Evolutionary conservation across 2,888 invertebrate genomes (phyloP).

Genomic region (Phortica okadai): DNA sequence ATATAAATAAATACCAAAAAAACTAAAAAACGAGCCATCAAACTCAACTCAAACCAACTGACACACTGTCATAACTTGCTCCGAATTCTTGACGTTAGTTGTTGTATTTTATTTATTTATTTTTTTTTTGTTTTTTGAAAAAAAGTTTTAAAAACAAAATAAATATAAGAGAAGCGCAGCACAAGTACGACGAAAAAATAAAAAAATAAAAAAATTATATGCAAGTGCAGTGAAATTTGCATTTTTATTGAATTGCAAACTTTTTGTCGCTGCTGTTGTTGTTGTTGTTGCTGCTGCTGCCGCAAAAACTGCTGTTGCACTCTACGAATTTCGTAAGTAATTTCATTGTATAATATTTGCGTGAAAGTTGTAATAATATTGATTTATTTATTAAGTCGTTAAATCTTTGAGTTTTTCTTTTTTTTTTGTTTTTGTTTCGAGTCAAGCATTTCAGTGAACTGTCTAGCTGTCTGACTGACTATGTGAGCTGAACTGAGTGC

Average conservation of each 20-base stretch:
- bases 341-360: conserved; percentile 17
- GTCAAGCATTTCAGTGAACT: too few relatives aligned
- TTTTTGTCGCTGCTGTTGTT: conserved; percentile 12
- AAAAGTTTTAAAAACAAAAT: conserved; percentile 14
- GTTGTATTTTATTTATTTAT: background rate
- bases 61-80: conserved; percentile 26
- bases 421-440: too few relatives aligned
- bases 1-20: background rate
- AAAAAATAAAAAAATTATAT: conserved; percentile 2
- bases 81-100: conserved; percentile 9
- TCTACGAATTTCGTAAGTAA: background rate
- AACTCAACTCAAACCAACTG: conserved; percentile 13
- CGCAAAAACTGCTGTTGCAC: background rate
- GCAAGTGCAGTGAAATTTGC: conserved; percentile 27
- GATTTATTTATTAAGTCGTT: conserved; percentile 26
- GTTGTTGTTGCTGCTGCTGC: background rate
- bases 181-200: background rate
- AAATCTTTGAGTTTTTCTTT: conserved; percentile 12
- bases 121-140: background rate
- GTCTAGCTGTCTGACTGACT: too few relatives aligned
- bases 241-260: conserved; percentile 33
- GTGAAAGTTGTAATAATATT: conserved; percentile 22
- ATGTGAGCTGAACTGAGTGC: too few relatives aligned
- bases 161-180: conserved; percentile 3
- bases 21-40: background rate